Base-by-base conservation (phyloP, 2,888 invertebrate species). In the Ophion ventricosus region DNA sequence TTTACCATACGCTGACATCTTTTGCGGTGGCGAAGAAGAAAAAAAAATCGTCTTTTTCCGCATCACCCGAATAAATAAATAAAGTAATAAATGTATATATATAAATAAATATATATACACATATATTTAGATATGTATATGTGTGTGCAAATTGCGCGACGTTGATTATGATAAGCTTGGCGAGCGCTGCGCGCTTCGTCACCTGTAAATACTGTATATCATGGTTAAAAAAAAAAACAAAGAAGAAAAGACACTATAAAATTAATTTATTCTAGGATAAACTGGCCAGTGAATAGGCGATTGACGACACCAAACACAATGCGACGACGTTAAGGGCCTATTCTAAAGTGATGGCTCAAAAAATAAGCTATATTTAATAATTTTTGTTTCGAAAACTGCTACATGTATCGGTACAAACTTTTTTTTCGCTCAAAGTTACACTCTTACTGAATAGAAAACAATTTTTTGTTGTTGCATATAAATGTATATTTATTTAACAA, bases 261-360 rank as follows among this genome's bases (percentile, higher is more conserved):
- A 59, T 59, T 91, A 91, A 91, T 88, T 92, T 92, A 92, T 92
- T 90, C 87, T 87, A n/a, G n/a, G n/a, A n/a, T n/a, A n/a, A n/a
- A n/a, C n/a, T n/a, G n/a, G n/a, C n/a, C n/a, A n/a, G n/a, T n/a
- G n/a, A n/a, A n/a, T n/a, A n/a, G n/a, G n/a, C n/a, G n/a, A n/a
- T n/a, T n/a, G n/a, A n/a, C n/a, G n/a, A n/a, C n/a, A n/a, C n/a
- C n/a, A n/a, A n/a, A n/a, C n/a, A n/a, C n/a, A n/a, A n/a, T n/a
- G n/a, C n/a, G n/a, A n/a, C n/a, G n/a, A n/a, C n/a, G n/a, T n/a
- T n/a, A n/a, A n/a, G n/a, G n/a, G n/a, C n/a, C n/a, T n/a, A n/a
- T n/a, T n/a, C n/a, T n/a, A n/a, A n/a, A n/a, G n/a, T n/a, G n/a
- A n/a, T n/a, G n/a, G n/a, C n/a, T n/a, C n/a, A n/a, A n/a, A n/a